Evolutionary conservation across 2,113 vertebrate genomes (phyloP).

Genomic region (Chascanopsetta lugubris): DNA sequence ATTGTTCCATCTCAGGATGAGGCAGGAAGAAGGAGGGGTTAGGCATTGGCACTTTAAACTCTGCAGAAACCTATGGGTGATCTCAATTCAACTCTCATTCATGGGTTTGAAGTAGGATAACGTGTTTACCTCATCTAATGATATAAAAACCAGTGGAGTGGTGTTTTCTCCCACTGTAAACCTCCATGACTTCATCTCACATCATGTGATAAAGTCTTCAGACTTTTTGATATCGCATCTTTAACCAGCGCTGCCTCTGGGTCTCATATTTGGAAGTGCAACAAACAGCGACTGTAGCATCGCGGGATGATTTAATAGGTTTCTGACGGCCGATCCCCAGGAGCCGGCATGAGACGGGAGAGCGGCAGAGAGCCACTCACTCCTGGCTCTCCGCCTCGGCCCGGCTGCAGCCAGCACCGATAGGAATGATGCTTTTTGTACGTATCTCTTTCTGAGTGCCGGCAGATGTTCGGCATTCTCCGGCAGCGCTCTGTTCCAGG

Average conservation of each 20-base stretch:
- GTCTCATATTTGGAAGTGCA: conserved; percentile 72
- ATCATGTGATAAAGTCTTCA: conserved; percentile 26
- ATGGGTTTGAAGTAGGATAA: no score
- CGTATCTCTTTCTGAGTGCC: conserved; percentile 71
- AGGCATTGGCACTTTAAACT: no score
- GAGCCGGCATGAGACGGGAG: conserved; percentile 66
- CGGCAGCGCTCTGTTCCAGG: conserved; percentile 72
- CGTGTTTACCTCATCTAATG: no score
- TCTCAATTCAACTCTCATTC: no score
- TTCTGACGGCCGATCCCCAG: conserved; percentile 78
- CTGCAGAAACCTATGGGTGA: no score
- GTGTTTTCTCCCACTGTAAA: conserved; percentile 9
- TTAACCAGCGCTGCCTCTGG: conserved; percentile 62
- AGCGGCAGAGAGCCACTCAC: conserved; percentile 66
- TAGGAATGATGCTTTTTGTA: conserved; percentile 76
- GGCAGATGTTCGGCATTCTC: conserved; percentile 82
- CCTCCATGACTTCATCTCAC: conserved; percentile 17
- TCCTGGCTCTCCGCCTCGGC: conserved; percentile 63
- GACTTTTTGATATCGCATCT: conserved; percentile 57
- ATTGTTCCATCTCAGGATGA: no score
- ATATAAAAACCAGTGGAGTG: no score
- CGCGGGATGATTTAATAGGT: conserved; percentile 79
- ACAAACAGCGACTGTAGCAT: conserved; percentile 70
- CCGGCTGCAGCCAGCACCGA: conserved; percentile 61
- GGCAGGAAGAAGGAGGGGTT: no score